These are phyloP conservation scores for Phalacrocorax brasilianus DNA, from an alignment of 2,113 vertebrate genomes.

Conservation along the genomic window DNA sequence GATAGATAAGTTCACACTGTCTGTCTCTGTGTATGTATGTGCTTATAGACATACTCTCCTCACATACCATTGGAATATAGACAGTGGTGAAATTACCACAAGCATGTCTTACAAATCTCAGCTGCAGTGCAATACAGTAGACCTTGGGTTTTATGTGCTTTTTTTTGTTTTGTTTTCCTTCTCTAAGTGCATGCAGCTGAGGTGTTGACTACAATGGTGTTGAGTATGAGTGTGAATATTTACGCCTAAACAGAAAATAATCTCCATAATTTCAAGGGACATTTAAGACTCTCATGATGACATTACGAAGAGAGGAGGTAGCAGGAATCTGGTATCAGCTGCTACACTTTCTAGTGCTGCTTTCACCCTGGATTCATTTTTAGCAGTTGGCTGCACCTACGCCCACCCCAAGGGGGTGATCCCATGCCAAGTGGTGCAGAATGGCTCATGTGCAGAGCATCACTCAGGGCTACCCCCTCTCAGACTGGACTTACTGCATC, in stretches of 20 bases:
- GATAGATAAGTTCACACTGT: not conserved
- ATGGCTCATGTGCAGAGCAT: not conserved
- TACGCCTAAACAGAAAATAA: not conserved
- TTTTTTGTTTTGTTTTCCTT: not conserved
- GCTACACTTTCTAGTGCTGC: not conserved
- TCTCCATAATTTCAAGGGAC: not conserved
- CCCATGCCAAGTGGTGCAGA: not conserved
- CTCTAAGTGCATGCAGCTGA: not conserved
- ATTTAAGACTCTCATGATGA: not conserved
- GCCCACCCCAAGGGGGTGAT: not conserved
- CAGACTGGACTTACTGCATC: not conserved
- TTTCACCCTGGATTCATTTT: not conserved
- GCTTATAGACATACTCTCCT: not conserved
- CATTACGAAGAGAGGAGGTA: not conserved
- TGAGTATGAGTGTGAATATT: not conserved
- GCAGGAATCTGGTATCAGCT: not conserved
- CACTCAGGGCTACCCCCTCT: not conserved
- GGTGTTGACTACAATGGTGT: not conserved
- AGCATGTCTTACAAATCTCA: not conserved
- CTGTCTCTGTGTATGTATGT: not conserved
- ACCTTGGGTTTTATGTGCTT: not conserved
- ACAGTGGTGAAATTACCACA: not conserved
- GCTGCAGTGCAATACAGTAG: not conserved
- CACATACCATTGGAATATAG: not conserved
- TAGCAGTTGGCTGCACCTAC: not conserved